These are phyloP conservation scores for Psilopogon haemacephalus DNA, from an alignment of 2,113 vertebrate species.

Conservation along the genomic window DNA sequence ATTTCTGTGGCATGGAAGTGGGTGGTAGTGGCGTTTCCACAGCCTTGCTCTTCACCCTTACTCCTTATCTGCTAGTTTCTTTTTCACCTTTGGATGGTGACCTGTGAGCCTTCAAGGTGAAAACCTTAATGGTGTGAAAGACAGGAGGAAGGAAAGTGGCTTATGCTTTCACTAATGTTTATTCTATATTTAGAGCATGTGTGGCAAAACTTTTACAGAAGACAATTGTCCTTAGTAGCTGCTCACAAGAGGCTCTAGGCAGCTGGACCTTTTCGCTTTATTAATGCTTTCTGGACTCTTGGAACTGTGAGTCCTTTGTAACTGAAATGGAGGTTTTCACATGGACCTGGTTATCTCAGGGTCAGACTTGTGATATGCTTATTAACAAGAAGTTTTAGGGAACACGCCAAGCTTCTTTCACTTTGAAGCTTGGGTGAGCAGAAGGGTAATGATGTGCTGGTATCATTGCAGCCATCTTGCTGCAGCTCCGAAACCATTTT, in stretches of 20 bases:
- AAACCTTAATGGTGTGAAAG: conserved; percentile 10
- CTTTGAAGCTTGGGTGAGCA: background rate
- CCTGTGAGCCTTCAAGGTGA: background rate
- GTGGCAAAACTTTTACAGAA: background rate
- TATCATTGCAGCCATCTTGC: conserved; percentile 42
- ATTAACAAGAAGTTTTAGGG: background rate
- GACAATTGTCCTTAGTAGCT: background rate
- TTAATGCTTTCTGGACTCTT: background rate
- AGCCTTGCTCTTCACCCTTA: conserved; percentile 1
- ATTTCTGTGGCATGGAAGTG: background rate
- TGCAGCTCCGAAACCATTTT: conserved; percentile 44
- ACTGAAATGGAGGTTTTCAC: background rate
- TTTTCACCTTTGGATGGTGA: conserved; percentile 32
- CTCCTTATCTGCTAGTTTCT: background rate
- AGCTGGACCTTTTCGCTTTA: background rate
- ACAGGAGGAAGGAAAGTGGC: background rate
- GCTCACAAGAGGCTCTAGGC: background rate
- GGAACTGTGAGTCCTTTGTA: background rate
- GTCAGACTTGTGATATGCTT: background rate
- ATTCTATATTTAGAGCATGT: background rate
- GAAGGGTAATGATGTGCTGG: conserved; percentile 21
- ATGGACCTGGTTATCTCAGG: background rate
- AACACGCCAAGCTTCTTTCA: background rate
- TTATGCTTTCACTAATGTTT: background rate
- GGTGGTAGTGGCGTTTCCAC: background rate